Evolutionary conservation across 2,797 vertebrate genomes (phyloP), one percentile per base, ranked within the genome.

Genomic region (Acanthurus lineatus): DNA sequence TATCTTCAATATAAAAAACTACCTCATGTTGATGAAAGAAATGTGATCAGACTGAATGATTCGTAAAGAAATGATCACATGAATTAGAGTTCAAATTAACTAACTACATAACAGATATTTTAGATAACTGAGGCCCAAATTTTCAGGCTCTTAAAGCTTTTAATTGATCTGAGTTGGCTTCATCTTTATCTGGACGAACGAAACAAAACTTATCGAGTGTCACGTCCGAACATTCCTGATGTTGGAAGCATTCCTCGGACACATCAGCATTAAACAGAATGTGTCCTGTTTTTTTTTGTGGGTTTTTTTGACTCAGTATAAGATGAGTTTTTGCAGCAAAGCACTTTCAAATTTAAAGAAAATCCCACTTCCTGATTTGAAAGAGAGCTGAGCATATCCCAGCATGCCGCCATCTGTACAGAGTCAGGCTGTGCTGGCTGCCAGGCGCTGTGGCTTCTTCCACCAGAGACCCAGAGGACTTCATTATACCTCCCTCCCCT

Each of bases 381-480:
- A 65, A 88, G 70, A 20, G 82, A 85, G 16, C 38, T 9, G 80
- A 76, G 83, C 69, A 19, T 57, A 63, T 73, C 85, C 47, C 72
- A 76, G 79, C 79, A 78, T 69, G 82, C 79, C n/a, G 72, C 88
- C 89, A 90, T 92, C 86, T 91, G 89, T 5, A 73, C 79, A 71
- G 74, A 85, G 82, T 63, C 79, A 52, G 90, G 79, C 88, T 77
- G 76, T 71, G 82, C 53, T 81, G 83, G 74, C 87, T 88, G 87
- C 74, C 86, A 79, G 85, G 64, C 70, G 32, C 81, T 81, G 83
- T 87, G 87, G 77, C 89, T 90, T 79, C 88, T 86, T 91, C 80
- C 87, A 90, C 86, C 80, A 82, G 69, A 89, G 79, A 77, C 89
- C 86, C 89, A 89, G 81, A 88, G 88, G 89, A 91, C 81, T 91